These are phyloP conservation scores for Telmatochromis bifrenatus DNA, from an alignment of 2,113 vertebrate genomes.

Conservation along the genomic window DNA sequence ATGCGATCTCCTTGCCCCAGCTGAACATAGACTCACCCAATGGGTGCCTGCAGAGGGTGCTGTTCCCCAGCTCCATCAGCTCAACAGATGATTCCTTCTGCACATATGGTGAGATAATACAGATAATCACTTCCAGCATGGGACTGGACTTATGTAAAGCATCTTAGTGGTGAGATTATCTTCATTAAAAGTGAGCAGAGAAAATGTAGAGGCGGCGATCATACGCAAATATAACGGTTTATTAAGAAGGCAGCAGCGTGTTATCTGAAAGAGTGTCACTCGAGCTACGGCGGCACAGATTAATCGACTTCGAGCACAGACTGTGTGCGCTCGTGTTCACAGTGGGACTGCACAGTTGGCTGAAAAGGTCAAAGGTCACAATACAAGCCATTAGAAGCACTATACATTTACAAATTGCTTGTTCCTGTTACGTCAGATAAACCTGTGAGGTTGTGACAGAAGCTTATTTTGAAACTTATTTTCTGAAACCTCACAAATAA, in stretches of 20 bases:
- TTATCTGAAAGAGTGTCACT: background rate
- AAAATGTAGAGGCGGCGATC: background rate
- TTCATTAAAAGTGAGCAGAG: constrained; percentile 12
- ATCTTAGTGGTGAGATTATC: constrained; percentile 1
- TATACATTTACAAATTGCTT: background rate
- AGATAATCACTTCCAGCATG: background rate
- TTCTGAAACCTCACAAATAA: background rate
- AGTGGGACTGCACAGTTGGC: background rate
- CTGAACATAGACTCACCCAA: constrained; percentile 70
- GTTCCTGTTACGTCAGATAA: background rate
- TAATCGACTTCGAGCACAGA: background rate
- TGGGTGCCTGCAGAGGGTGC: constrained; percentile 57
- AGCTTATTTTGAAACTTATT: background rate
- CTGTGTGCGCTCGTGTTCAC: background rate
- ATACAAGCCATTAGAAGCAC: background rate
- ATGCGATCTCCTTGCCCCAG: constrained; percentile 87
- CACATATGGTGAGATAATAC: constrained; percentile 77
- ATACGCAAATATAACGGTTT: background rate
- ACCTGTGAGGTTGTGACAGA: background rate
- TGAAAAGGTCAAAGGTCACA: background rate
- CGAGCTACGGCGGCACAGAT: background rate
- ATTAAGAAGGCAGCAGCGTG: background rate
- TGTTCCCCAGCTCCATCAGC: constrained; percentile 75
- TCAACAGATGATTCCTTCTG: constrained; percentile 72
- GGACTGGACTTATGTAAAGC: background rate